Conservation (phyloP, 2,113 vertebrate species). For the Helogale parvula region DNA sequence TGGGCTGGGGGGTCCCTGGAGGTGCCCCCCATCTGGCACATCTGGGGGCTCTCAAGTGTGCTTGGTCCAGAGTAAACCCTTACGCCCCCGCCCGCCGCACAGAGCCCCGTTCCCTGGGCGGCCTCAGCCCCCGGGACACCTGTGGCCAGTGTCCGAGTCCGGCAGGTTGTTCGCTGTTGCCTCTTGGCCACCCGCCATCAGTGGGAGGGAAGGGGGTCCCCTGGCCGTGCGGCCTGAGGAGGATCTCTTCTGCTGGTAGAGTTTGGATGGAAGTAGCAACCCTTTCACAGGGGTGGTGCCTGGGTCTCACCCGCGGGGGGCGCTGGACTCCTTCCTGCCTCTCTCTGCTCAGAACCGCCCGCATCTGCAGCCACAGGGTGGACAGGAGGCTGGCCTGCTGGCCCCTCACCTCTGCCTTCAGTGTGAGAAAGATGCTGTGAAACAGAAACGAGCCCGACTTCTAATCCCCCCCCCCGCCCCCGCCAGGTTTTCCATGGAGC, state of each 20-base stretch:
- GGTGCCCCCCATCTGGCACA: background rate
- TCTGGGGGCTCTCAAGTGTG: background rate
- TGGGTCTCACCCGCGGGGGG: accelerated
- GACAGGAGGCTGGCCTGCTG: background rate
- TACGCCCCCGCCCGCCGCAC: accelerated
- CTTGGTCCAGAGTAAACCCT: background rate
- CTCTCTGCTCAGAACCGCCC: background rate
- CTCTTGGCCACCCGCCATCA: background rate
- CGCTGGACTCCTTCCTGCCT: accelerated
- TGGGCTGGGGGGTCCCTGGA: background rate
- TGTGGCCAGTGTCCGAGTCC: accelerated
- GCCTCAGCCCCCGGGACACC: background rate
- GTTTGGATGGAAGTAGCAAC: background rate
- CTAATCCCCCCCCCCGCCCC: accelerated
- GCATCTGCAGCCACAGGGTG: accelerated
- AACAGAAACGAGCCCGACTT: background rate
- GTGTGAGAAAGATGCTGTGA: background rate
- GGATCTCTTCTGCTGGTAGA: no score
- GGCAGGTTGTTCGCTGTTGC: background rate
- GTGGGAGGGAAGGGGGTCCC: background rate
- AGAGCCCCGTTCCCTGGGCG: background rate
- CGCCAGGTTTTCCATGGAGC: background rate
- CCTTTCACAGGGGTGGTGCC: accelerated
- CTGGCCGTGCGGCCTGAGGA: background rate
- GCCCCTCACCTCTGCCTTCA: background rate